A percentile compares a stretch with the other conserved stretches of the same genome.
Conservation (phyloP, 2,113 vertebrate species). For the Geothlypis trichas region DNA sequence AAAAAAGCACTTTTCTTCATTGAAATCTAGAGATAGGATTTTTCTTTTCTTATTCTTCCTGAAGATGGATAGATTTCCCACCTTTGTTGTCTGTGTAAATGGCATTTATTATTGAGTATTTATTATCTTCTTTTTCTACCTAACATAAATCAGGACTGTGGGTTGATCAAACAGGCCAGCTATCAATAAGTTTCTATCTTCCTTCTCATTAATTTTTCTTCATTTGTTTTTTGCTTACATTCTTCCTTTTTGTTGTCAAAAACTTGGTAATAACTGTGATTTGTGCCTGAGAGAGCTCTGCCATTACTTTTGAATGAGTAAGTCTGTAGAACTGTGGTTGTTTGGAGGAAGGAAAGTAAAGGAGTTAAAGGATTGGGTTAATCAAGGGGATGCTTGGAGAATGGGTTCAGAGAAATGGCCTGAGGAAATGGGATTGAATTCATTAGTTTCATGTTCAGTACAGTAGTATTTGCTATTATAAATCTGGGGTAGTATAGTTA, state of each 20-base stretch:
- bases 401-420: background rate
- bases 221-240: background rate
- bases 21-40: background rate
- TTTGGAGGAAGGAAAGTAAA: background rate
- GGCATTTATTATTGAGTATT: background rate
- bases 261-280: background rate
- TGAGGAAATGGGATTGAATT: background rate
- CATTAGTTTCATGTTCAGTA: background rate
- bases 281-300: background rate
- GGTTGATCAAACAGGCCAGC: background rate
- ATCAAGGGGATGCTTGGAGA: background rate
- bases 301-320: background rate
- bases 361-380: background rate
- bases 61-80: background rate
- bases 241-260: background rate
- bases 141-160: background rate
- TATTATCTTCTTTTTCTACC: background rate
- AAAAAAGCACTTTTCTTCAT: rapidly evolving
- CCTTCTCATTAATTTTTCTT: background rate
- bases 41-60: background rate
- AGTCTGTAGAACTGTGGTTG: background rate
- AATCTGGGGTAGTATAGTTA: background rate
- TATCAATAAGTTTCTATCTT: background rate
- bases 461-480: background rate
- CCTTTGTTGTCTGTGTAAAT: background rate